Evolutionary conservation across 2,888 invertebrate species (phyloP).

Genomic region (Poecilus cupreus): DNA sequence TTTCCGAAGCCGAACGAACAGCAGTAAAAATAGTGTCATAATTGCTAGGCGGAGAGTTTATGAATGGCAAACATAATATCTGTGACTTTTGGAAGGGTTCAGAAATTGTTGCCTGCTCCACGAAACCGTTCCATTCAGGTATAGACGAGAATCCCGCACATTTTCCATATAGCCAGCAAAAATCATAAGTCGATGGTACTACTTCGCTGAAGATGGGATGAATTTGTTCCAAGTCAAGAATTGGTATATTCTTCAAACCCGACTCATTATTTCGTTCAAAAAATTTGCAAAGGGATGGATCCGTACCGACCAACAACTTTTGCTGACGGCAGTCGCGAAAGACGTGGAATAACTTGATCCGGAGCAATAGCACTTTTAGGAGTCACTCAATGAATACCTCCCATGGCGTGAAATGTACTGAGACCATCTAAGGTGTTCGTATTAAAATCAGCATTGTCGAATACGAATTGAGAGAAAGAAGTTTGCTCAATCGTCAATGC

Average conservation of each 20-base stretch:
- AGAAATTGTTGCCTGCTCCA: constrained; percentile 60
- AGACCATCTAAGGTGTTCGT: constrained; percentile 60
- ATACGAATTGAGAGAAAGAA: neutral
- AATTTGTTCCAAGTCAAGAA: constrained; percentile 40
- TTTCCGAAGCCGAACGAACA: constrained; percentile 56
- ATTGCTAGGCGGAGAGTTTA: constrained; percentile 61
- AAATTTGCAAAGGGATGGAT: constrained; percentile 33
- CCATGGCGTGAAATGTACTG: constrained; percentile 63
- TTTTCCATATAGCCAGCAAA: constrained; percentile 60
- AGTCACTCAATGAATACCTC: constrained; percentile 61
- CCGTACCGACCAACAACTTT: constrained; percentile 50
- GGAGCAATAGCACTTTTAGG: constrained; percentile 50
- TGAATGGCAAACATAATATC: constrained; percentile 60
- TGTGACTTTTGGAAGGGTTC: neutral
- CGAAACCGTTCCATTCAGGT: constrained; percentile 63
- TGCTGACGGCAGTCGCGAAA: constrained; percentile 53
- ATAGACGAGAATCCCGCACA: constrained; percentile 18
- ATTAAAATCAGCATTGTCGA: constrained; percentile 62
- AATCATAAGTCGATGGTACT: constrained; percentile 1
- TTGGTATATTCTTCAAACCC: constrained; percentile 55
- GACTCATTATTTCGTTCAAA: constrained; percentile 46
- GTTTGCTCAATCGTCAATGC: no score
- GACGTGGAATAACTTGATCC: constrained; percentile 48
- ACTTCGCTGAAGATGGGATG: constrained; percentile 34
- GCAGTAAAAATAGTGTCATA: constrained; percentile 62